Evolutionary conservation across 2,797 vertebrate genomes (phyloP).

Genomic region (Antrozous pallidus): DNA sequence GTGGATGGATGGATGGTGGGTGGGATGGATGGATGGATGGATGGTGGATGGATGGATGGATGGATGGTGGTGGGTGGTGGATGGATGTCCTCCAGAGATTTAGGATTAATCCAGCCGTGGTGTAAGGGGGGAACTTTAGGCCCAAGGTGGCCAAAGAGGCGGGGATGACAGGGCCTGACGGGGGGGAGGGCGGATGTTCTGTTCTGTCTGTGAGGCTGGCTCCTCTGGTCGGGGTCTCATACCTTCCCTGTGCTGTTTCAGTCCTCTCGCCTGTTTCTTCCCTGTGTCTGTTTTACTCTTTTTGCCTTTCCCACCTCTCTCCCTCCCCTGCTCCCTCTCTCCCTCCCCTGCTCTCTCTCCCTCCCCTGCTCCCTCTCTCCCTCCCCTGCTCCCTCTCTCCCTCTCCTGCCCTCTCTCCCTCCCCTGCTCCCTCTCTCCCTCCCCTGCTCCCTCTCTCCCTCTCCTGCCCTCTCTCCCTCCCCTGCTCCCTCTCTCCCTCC

Average conservation of each 20-base stretch:
- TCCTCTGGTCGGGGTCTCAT: background rate
- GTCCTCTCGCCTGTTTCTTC: background rate
- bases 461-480: background rate
- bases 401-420: too few species aligned
- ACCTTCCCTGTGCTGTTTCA: background rate
- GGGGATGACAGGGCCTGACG: background rate
- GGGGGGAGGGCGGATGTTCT: background rate
- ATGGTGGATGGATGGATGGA: background rate
- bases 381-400: too few species aligned
- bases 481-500: too few species aligned
- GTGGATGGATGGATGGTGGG: too few species aligned
- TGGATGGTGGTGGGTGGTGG: too few species aligned
- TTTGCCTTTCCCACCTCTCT: background rate
- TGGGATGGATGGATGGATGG: too few species aligned
- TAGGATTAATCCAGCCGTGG: background rate
- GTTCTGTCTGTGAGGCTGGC: background rate
- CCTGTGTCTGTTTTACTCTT: background rate
- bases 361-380: too few species aligned
- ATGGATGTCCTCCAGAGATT: background rate
- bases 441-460: background rate
- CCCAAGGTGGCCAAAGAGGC: background rate
- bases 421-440: too few species aligned
- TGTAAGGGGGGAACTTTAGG: background rate
- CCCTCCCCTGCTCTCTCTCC: background rate
- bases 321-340: background rate